phyloP scores from a whole-genome alignment of 2,888 invertebrate genomes.

The Elmis aenea region DNA sequence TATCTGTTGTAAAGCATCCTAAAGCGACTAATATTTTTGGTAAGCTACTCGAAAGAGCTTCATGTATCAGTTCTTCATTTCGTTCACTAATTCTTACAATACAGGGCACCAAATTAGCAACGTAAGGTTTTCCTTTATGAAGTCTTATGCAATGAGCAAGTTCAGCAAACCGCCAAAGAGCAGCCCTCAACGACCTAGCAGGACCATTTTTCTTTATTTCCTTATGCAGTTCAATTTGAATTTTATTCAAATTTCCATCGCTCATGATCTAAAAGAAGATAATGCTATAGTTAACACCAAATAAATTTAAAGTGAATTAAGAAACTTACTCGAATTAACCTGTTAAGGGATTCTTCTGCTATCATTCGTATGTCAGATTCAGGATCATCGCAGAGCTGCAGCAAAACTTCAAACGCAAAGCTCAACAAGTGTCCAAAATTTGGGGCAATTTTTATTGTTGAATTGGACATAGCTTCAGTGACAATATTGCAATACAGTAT shows the following conservation, averaged over 20 bases:
- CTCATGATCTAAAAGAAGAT: constrained; percentile 50
- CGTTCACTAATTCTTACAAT: constrained; percentile 66
- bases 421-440: constrained; percentile 63
- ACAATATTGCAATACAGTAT: constrained; percentile 66
- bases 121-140: constrained; percentile 72
- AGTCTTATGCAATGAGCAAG: constrained; percentile 71
- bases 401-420: constrained; percentile 64
- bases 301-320: background rate
- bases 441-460: constrained; percentile 55
- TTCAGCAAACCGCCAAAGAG: constrained; percentile 70
- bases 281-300: no score
- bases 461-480: constrained; percentile 65
- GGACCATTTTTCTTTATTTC: constrained; percentile 76
- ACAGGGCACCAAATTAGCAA: constrained; percentile 68
- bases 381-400: constrained; percentile 68
- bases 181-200: constrained; percentile 66
- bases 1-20: constrained; percentile 66
- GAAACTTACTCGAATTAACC: constrained; percentile 58
- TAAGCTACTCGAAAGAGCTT: constrained; percentile 60
- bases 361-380: constrained; percentile 75
- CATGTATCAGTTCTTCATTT: constrained; percentile 66
- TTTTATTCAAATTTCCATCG: constrained; percentile 64
- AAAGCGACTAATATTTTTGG: constrained; percentile 62
- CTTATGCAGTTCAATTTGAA: constrained; percentile 75
- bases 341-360: constrained; percentile 77